Percentiles rank a stretch among this genome's conserved stretches.
Conservation (phyloP, 2,797 vertebrate genomes). For the Coranthus polyacanthus region DNA sequence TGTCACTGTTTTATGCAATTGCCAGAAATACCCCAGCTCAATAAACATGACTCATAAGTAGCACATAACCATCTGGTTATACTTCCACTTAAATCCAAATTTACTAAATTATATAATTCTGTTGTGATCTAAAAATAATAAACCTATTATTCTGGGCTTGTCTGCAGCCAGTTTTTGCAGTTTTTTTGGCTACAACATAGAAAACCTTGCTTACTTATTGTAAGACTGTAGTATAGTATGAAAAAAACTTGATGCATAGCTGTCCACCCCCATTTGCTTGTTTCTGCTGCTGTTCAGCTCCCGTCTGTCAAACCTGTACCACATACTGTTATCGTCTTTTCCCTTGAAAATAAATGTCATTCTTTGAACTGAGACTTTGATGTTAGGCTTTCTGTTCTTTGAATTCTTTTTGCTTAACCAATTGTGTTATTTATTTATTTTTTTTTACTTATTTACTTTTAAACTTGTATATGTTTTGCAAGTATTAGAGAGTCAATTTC, state of each 20-base stretch:
- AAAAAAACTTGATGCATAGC: conserved; percentile 16
- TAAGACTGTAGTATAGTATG: conserved; percentile 22
- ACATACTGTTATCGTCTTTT: conserved; percentile 25
- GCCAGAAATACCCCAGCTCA: too few relatives aligned
- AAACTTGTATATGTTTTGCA: not conserved
- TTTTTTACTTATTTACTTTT: not conserved
- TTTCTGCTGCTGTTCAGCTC: conserved; percentile 21
- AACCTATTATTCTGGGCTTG: too few relatives aligned
- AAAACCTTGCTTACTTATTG: conserved; percentile 33
- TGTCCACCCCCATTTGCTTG: conserved; percentile 29
- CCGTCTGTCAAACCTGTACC: conserved; percentile 16
- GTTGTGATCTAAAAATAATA: too few relatives aligned
- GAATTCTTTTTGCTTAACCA: conserved; percentile 16
- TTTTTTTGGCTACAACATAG: not conserved
- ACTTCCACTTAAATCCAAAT: too few relatives aligned
- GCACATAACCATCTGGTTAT: too few relatives aligned
- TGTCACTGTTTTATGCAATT: too few relatives aligned
- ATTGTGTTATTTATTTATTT: conserved; percentile 14
- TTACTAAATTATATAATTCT: too few relatives aligned
- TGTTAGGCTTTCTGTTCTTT: conserved; percentile 19
- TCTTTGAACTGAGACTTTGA: conserved; percentile 30
- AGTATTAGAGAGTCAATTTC: too few relatives aligned
- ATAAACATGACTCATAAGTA: too few relatives aligned
- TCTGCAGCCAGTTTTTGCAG: too few relatives aligned
- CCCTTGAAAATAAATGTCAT: conserved; percentile 31